Conservation (phyloP, 2,888 invertebrate species). For the Lepidochitona cinerea region DNA sequence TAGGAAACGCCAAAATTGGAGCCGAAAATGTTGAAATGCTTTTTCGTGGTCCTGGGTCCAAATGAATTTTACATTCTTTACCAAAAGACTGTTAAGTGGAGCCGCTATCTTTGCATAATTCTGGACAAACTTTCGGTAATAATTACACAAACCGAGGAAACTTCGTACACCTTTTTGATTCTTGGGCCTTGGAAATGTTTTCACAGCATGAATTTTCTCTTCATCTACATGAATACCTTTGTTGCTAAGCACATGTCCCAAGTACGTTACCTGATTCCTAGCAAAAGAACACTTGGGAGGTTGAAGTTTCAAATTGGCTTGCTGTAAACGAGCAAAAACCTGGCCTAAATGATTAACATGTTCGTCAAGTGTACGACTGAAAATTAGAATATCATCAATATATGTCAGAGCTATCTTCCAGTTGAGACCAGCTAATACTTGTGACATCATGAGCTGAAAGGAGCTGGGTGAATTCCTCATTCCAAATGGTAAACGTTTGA, state of each 20-base stretch:
- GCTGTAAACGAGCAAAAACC: conserved; percentile 10
- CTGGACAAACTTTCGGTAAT: conserved; percentile 65
- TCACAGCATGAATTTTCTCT: conserved; percentile 25
- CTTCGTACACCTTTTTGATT: conserved; percentile 31
- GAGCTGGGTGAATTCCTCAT: neutral
- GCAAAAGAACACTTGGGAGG: conserved; percentile 23
- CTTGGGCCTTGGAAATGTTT: conserved; percentile 29
- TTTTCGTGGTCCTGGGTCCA: conserved; percentile 53
- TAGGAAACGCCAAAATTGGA: conserved; percentile 35
- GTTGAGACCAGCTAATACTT: conserved; percentile 18
- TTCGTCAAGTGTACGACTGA: conserved; percentile 3
- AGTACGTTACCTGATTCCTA: neutral
- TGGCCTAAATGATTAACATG: conserved; percentile 13
- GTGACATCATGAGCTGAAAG: conserved; percentile 14
- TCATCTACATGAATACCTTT: neutral
- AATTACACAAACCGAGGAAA: conserved; percentile 51
- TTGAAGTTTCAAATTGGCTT: conserved; percentile 13
- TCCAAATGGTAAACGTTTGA: conserved; percentile 8
- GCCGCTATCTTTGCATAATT: conserved; percentile 46
- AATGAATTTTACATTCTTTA: conserved; percentile 43
- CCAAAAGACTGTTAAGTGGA: conserved; percentile 57
- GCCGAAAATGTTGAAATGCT: conserved; percentile 45
- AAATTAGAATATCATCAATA: conserved; percentile 19
- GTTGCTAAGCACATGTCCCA: neutral
- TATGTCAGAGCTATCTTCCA: conserved; percentile 11